Percentiles rank a stretch among this genome's conserved stretches.
Conservation (phyloP, 2,797 vertebrate species). For the Clamator glandarius region DNA sequence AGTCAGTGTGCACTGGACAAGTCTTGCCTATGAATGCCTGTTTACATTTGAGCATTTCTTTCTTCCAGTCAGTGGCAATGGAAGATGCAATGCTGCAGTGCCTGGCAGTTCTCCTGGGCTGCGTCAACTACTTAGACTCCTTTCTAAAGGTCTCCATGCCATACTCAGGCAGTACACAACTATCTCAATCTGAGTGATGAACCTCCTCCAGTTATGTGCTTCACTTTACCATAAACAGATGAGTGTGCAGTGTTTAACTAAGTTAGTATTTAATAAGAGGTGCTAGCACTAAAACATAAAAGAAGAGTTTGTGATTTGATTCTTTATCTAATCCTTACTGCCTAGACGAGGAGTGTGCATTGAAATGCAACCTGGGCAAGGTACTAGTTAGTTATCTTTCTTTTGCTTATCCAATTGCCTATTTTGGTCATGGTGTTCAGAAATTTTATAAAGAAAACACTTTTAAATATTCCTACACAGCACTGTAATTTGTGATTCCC, state of each 20-base stretch:
- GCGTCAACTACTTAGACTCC: slow-evolving; percentile 74
- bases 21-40: slow-evolving; percentile 26
- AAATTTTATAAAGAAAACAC: not conserved
- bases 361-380: not conserved
- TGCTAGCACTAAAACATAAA: not conserved
- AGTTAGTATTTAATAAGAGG: not conserved
- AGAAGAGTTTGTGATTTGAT: not conserved
- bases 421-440: not conserved
- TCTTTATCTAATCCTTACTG: not conserved
- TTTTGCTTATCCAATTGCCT: not conserved
- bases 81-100: slow-evolving; percentile 73
- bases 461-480: not conserved
- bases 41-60: slow-evolving; percentile 70
- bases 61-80: slow-evolving; percentile 75
- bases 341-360: not conserved
- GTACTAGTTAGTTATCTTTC: not conserved
- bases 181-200: slow-evolving; percentile 62
- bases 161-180: slow-evolving; percentile 55
- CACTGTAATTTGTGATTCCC: not conserved
- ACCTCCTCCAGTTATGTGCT: slow-evolving; percentile 56
- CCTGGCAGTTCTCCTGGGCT: slow-evolving; percentile 76
- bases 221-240: slow-evolving; percentile 42
- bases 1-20: slow-evolving; percentile 30
- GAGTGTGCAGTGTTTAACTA: slow-evolving; percentile 56
- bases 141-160: slow-evolving; percentile 76